Conservation (phyloP, 2,888 invertebrate genomes). For the Pollenia griseotomentosa region DNA sequence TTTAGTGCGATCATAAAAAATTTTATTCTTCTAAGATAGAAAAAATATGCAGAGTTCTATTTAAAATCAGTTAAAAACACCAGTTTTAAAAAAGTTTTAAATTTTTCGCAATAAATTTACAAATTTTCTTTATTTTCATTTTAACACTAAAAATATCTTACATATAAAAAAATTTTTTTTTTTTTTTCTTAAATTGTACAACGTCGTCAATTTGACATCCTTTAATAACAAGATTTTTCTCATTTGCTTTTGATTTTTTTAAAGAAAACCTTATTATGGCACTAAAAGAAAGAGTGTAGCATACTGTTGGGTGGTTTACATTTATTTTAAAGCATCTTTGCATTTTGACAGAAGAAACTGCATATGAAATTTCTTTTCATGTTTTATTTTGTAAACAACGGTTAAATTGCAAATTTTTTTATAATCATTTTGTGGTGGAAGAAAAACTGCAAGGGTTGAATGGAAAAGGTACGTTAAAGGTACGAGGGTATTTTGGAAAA, state of each 20-base stretch:
- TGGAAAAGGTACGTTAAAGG: not conserved
- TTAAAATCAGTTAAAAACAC: no score
- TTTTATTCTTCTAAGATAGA: no score
- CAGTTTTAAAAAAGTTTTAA: no score
- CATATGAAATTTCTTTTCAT: slow-evolving; percentile 10
- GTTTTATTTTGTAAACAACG: slow-evolving; percentile 18
- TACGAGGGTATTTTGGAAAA: slow-evolving; percentile 9
- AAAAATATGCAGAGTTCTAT: no score
- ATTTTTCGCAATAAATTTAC: no score
- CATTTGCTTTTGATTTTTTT: not conserved
- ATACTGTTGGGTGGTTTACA: slow-evolving; percentile 20
- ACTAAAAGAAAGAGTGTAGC: not conserved
- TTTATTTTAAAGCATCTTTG: slow-evolving; percentile 4
- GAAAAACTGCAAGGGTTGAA: not conserved
- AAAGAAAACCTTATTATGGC: slow-evolving; percentile 19
- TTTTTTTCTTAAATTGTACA: no score
- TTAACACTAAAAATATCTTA: no score
- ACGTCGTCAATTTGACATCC: not conserved
- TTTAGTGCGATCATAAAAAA: no score
- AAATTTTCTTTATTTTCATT: no score
- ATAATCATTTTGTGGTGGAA: not conserved
- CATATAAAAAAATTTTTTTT: no score
- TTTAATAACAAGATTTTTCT: slow-evolving; percentile 2
- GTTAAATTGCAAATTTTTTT: not conserved
- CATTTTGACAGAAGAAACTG: slow-evolving; percentile 9